phyloP scores from a whole-genome alignment of 2,113 vertebrate genomes.

The Uria lomvia region DNA sequence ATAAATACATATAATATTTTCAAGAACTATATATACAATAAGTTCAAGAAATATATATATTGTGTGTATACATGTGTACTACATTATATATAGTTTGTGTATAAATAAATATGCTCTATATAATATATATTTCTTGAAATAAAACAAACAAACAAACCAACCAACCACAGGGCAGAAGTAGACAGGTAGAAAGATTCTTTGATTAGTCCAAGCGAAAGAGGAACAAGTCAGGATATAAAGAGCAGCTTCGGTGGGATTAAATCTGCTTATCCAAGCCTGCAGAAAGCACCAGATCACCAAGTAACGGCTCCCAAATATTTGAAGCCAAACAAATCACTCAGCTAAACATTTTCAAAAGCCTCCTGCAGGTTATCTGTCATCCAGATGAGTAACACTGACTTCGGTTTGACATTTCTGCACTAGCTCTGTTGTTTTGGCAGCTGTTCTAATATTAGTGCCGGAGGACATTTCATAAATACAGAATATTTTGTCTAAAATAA shows the following conservation, averaged over 20 bases:
- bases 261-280: not conserved
- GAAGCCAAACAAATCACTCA: not conserved
- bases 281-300: not conserved
- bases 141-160: no score
- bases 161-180: fast-evolving
- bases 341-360: not conserved
- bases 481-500: not conserved
- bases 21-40: not conserved
- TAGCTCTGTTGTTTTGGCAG: not conserved
- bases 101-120: not conserved
- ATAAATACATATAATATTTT: not conserved
- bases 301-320: not conserved
- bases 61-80: not conserved
- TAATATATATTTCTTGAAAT: not conserved
- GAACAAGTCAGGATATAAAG: not conserved
- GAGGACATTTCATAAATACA: not conserved
- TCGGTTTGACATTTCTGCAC: not conserved
- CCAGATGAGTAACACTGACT: not conserved
- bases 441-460: fast-evolving
- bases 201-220: not conserved
- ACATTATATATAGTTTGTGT: not conserved
- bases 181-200: not conserved
- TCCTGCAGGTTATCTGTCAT: not conserved
- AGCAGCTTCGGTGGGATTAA: not conserved
- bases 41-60: not conserved